Evolutionary conservation across 2,113 vertebrate species (phyloP).

Genomic region (Tenebrosternarchus preto): DNA sequence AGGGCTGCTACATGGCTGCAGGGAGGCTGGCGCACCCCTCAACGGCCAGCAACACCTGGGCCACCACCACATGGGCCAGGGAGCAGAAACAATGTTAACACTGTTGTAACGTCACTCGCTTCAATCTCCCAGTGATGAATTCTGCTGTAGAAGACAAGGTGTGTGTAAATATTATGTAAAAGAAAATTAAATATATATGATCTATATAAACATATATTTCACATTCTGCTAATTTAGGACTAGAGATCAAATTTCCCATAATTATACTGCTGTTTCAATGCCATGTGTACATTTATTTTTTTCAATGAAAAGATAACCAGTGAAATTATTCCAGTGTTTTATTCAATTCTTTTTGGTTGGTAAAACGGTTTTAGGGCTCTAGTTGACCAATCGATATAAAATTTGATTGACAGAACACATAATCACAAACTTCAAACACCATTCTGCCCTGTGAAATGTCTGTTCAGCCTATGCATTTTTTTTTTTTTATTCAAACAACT

Average conservation of each 20-base stretch:
- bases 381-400: constrained; percentile 6
- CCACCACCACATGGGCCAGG: background rate
- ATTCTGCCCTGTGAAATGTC: constrained; percentile 43
- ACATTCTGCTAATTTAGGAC: constrained; percentile 28
- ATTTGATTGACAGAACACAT: constrained; percentile 43
- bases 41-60: constrained; percentile 50
- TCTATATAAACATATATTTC: constrained; percentile 27
- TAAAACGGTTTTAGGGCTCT: background rate
- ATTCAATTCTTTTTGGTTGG: background rate
- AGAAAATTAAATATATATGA: constrained; percentile 4
- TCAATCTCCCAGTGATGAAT: constrained; percentile 6
- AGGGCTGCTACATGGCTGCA: constrained; percentile 60
- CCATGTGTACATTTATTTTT: constrained; percentile 11
- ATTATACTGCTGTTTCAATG: constrained; percentile 36
- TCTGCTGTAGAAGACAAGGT: constrained; percentile 30
- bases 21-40: constrained; percentile 22
- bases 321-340: background rate
- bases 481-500: background rate
- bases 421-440: constrained; percentile 66
- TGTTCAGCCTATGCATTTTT: constrained; percentile 68
- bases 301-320: constrained; percentile 1
- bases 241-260: background rate
- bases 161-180: constrained; percentile 29
- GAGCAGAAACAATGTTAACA: constrained; percentile 15
- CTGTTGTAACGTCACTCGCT: constrained; percentile 28